phyloP scores from a whole-genome alignment of 2,797 vertebrate species.

The Rhincodon typus region DNA sequence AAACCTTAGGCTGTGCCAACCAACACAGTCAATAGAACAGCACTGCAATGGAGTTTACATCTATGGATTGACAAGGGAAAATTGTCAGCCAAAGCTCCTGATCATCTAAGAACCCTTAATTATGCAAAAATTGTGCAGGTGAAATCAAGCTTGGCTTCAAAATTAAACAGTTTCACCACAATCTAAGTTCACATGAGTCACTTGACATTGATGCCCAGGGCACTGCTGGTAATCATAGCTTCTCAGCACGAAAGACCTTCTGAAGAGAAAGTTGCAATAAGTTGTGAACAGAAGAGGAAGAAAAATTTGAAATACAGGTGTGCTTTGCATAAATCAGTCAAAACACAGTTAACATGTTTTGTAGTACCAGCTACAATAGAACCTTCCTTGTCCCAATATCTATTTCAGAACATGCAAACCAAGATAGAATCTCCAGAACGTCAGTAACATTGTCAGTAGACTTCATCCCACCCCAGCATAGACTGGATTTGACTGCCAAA shows the following conservation, averaged over 20 bases:
- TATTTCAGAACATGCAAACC: neutral
- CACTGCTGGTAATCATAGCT: neutral
- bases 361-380: neutral
- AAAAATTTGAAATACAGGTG: neutral
- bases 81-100: neutral
- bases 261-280: neutral
- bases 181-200: constrained; percentile 5
- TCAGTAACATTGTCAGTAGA: neutral
- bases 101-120: neutral
- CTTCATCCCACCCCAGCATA: neutral
- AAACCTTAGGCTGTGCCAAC: neutral
- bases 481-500: constrained; percentile 3
- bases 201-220: neutral
- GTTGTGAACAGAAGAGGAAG: neutral
- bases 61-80: neutral
- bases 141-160: neutral
- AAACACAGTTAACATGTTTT: constrained; percentile 19
- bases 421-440: neutral
- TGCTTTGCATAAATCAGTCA: neutral
- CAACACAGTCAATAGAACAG: too few species aligned
- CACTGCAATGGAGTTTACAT: neutral
- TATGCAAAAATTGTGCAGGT: neutral
- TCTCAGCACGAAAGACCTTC: neutral
- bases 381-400: neutral
- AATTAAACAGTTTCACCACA: neutral